Conservation (phyloP, 2,888 invertebrate species). For the Ashinkailepas kermadecensis region DNA sequence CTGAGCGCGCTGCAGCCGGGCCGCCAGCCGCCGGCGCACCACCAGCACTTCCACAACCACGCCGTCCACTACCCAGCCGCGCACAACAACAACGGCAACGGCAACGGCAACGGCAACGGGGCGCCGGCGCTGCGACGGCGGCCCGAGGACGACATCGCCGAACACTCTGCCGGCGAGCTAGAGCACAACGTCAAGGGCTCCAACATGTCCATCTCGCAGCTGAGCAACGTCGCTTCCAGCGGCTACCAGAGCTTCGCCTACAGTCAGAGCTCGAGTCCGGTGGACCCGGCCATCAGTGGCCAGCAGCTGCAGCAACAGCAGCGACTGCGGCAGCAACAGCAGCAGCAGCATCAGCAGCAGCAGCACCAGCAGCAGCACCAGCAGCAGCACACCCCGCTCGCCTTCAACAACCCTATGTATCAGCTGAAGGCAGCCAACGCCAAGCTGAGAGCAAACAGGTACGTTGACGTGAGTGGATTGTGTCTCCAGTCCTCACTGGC, state of each 20-base stretch:
- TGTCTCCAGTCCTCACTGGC: no score
- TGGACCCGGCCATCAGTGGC: constrained; percentile 47
- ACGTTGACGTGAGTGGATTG: background rate
- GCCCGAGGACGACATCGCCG: background rate
- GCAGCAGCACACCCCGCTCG: constrained; percentile 29
- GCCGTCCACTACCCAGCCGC: background rate
- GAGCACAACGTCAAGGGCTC: constrained; percentile 59
- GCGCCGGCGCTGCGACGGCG: constrained; percentile 53
- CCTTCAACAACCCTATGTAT: constrained; percentile 35
- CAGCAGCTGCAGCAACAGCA: constrained; percentile 28
- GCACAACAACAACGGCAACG: constrained; percentile 38
- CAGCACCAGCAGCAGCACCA: background rate
- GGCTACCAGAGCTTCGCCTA: constrained; percentile 84
- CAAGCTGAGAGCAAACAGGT: constrained; percentile 26
- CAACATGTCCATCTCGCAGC: constrained; percentile 69
- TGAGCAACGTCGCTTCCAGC: constrained; percentile 69
- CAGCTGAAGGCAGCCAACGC: constrained; percentile 31
- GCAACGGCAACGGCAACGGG: constrained; percentile 36
- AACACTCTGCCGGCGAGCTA: constrained; percentile 35
- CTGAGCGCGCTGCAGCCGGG: background rate
- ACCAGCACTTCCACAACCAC: constrained; percentile 20
- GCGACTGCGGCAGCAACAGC: constrained; percentile 27
- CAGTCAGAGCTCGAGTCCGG: constrained; percentile 77
- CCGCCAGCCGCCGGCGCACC: background rate
- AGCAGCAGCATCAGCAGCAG: background rate